Percentiles rank a stretch among this genome's conserved stretches.
Conservation (phyloP, 2,797 vertebrate species). For the Toxotes lorentzi region DNA sequence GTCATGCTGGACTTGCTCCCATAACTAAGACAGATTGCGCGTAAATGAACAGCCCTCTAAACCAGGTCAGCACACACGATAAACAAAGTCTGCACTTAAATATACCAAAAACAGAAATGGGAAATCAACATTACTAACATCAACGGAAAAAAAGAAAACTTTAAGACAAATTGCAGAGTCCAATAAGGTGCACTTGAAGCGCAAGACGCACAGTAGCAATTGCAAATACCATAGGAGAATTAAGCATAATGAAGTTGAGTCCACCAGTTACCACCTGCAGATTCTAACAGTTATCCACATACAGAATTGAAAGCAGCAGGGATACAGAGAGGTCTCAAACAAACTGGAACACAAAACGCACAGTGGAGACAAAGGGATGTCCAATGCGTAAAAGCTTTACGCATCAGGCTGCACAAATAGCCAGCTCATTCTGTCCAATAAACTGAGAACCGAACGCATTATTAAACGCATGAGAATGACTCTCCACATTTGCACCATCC, state of each 20-base stretch:
- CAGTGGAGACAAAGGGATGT: conserved; percentile 78
- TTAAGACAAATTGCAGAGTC: conserved; percentile 57
- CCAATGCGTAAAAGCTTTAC: conserved; percentile 83
- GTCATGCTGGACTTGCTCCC: conserved; percentile 64
- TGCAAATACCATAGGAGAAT: conserved; percentile 64
- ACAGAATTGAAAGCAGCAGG: conserved; percentile 47
- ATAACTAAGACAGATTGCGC: conserved; percentile 63
- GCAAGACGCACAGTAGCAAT: conserved; percentile 64
- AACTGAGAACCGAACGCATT: conserved; percentile 50
- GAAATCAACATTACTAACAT: conserved; percentile 1
- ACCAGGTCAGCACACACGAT: conserved; percentile 46
- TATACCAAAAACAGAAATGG: neutral
- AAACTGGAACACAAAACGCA: conserved; percentile 69
- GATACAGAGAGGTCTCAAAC: conserved; percentile 57
- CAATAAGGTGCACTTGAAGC: conserved; percentile 61
- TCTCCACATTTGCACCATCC: conserved; percentile 59
- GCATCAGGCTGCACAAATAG: conserved; percentile 68
- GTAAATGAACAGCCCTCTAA: conserved; percentile 60
- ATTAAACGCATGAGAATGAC: conserved; percentile 39
- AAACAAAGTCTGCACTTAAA: conserved; percentile 56
- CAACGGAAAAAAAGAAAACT: conserved; percentile 51
- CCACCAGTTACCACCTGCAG: conserved; percentile 75
- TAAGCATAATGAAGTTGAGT: conserved; percentile 58
- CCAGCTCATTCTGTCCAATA: conserved; percentile 34
- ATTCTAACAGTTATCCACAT: conserved; percentile 50